A percentile compares a stretch with the other conserved stretches of the same genome.
These are phyloP conservation scores for Leptodactylus fuscus DNA, from an alignment of 2,113 vertebrate genomes.

Conservation along the genomic window DNA sequence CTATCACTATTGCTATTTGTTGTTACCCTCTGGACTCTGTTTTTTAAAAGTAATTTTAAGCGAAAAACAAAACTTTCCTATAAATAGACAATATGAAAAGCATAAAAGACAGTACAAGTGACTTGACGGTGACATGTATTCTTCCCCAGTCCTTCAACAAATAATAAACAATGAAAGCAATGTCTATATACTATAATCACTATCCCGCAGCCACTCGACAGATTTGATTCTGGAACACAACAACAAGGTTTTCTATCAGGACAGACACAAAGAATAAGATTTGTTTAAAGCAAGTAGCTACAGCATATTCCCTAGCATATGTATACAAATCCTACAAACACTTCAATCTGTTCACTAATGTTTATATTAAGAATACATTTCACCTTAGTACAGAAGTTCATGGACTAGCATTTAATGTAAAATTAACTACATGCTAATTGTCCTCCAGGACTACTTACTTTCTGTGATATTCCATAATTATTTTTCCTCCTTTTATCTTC, in stretches of 20 bases:
- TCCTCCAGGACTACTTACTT: conserved; percentile 22
- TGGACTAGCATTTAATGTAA: conserved; percentile 21
- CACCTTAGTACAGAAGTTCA: background rate
- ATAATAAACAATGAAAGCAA: background rate
- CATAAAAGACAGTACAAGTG: background rate
- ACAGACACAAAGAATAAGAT: background rate
- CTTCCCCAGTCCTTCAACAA: background rate
- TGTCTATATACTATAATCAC: conserved; percentile 41
- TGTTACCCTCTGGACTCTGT: too few relatives aligned
- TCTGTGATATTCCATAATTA: conserved; percentile 29
- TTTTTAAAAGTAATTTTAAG: background rate
- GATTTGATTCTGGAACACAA: conserved; percentile 22
- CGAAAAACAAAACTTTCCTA: background rate
- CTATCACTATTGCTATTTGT: too few relatives aligned
- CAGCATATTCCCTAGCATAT: background rate
- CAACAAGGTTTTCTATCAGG: conserved; percentile 13
- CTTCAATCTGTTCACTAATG: too few relatives aligned
- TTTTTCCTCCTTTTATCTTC: conserved; percentile 42
- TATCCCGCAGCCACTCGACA: conserved; percentile 25
- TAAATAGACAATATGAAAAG: background rate
- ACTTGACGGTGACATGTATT: background rate
- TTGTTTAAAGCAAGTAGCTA: background rate
- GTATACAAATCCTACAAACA: background rate
- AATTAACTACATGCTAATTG: conserved; percentile 27
- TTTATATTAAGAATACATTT: conserved; percentile 26